These are phyloP conservation scores for Casuarius casuarius DNA, from an alignment of 2,113 vertebrate species.

Conservation along the genomic window DNA sequence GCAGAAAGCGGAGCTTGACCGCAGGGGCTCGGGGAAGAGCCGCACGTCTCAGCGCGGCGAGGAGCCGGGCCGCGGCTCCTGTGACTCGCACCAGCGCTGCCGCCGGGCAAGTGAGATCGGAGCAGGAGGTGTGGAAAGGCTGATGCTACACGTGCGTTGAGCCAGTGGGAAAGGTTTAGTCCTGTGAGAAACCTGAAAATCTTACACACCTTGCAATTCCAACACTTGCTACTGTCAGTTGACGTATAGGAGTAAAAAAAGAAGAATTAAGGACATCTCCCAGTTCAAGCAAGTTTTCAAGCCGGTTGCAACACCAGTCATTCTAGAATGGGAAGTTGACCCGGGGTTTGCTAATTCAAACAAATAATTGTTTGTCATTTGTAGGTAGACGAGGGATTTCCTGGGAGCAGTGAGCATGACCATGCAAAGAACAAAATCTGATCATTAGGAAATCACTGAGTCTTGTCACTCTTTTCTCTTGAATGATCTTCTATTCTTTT, in stretches of 20 bases:
- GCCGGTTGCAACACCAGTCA: neutral
- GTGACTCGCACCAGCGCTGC: neutral
- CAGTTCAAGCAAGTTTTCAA: neutral
- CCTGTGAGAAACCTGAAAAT: neutral
- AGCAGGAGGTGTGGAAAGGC: conserved; percentile 3
- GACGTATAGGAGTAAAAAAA: neutral
- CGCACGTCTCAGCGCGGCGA: neutral
- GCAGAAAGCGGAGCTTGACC: neutral
- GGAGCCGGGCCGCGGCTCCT: rapidly evolving
- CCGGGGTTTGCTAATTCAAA: conserved; percentile 33
- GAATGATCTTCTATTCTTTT: conserved; percentile 33
- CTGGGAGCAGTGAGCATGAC: conserved; percentile 31
- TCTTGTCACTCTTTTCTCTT: conserved; percentile 27
- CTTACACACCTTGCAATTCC: neutral
- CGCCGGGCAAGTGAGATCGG: neutral
- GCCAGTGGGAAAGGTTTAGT: neutral
- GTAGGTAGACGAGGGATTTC: conserved; percentile 12
- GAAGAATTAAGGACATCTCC: neutral
- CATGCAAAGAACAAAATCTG: conserved; percentile 16
- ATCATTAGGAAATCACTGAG: conserved; percentile 39
- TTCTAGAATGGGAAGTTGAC: conserved; percentile 21
- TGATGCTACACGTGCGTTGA: neutral
- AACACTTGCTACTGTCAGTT: neutral
- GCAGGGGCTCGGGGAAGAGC: rapidly evolving
- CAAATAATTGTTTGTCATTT: conserved; percentile 12